Evolutionary conservation across 2,888 invertebrate genomes (phyloP), one percentile per base, ranked within the genome.

Genomic region (Cartodere bifasciata): DNA sequence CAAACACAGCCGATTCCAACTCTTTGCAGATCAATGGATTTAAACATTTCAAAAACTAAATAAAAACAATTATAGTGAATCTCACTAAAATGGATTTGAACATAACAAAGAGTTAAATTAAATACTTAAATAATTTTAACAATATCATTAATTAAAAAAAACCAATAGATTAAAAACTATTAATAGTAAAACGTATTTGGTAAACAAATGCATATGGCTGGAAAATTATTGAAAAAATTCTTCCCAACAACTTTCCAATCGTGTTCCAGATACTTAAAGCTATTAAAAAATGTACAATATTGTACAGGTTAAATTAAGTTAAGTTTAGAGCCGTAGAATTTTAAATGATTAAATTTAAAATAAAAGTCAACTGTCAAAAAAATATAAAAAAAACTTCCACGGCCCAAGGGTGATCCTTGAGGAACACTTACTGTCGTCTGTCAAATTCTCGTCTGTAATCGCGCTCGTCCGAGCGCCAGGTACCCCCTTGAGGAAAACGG

Each of bases 391-490:
- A n/a, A n/a, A n/a, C n/a, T n/a, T n/a, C n/a, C n/a, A n/a, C n/a
- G n/a, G n/a, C n/a, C n/a, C n/a, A n/a, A 12, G 14, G 23, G 14
- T 14, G n/a, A 14, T 23, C 23, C 16, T 12, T 10, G 10, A 7
- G 23, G n/a, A 21, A 15, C 23, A 23, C 13, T 29, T 9, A 29
- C 45, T 50, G 52, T 32, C 56, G 49, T 27, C 58, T 44, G 40
- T 59, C 55, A 37, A 58, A 58, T 23, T 55, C 53, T 23, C 54
- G 48, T 32, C 60, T 47, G 39, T 54, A 55, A 37, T 58, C 57
- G 31, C 58, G 46, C 36, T 61, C 60, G 17, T 48, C 42, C 12
- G 54, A 53, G 23, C 61, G 48, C 60, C 60, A 61, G 20, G n/a
- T n/a, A n/a, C 55, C 56, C 3, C 51, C 52, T n/a, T 52, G 40